A percentile compares a stretch with the other conserved stretches of the same genome.
These are phyloP conservation scores for Echinarachnius parma DNA, from an alignment of 53 echinoderm and acorn worm species.

Conservation along the genomic window DNA sequence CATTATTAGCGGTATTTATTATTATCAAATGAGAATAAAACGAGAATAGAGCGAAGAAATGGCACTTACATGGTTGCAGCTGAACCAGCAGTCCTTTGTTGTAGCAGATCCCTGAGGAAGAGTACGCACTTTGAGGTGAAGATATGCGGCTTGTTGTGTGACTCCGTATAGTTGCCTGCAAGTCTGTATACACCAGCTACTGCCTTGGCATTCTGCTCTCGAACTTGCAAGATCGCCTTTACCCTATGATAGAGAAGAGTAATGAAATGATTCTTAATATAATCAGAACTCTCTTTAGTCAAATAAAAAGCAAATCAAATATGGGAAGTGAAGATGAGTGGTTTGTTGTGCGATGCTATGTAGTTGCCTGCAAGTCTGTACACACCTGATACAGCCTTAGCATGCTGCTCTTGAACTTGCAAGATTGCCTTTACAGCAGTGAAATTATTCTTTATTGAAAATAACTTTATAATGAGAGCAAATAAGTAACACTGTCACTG, in stretches of 20 bases:
- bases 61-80: no score
- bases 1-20: no score
- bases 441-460: no score
- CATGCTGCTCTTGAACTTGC: constrained; percentile 56
- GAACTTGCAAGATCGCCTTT: constrained; percentile 44
- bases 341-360: constrained; percentile 43
- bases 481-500: no score
- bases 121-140: constrained; percentile 63
- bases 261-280: no score
- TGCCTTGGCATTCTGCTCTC: constrained; percentile 65
- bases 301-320: no score
- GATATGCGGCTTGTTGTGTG: constrained; percentile 33
- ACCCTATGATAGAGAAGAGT: no score
- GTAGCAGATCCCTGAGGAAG: constrained; percentile 81
- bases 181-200: constrained; percentile 68
- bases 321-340: constrained; percentile 24
- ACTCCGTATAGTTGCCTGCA: constrained; percentile 60
- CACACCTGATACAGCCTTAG: constrained; percentile 62
- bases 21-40: no score
- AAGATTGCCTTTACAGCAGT: constrained; percentile 62
- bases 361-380: constrained; percentile 70
- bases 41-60: no score
- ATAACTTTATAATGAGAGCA: no score
- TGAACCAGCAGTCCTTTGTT: no score
- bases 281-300: no score